phyloP scores from a whole-genome alignment of 2,113 vertebrate genomes.

The Donacobius atricapilla region DNA sequence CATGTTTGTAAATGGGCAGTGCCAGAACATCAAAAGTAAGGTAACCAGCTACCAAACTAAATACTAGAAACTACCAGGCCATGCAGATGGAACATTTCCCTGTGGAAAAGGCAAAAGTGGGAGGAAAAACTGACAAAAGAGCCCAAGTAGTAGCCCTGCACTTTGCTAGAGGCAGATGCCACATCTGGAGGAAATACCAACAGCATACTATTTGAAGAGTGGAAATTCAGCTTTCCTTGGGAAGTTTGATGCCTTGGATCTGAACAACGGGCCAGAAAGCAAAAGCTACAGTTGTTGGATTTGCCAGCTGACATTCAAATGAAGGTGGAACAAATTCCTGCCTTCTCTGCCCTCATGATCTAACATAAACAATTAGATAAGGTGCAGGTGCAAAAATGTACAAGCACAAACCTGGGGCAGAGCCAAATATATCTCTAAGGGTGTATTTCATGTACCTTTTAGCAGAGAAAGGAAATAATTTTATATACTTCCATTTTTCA shows the following conservation, averaged over 20 bases:
- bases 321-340: not conserved
- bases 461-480: not conserved
- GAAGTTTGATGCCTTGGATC: conserved; percentile 1
- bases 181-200: conserved; percentile 7
- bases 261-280: not conserved
- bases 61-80: not conserved
- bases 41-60: not conserved
- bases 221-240: conserved; percentile 16
- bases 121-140: not conserved
- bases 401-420: not conserved
- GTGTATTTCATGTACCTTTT: not conserved
- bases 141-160: not conserved
- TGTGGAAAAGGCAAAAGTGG: not conserved
- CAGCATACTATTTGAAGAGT: conserved; percentile 1
- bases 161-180: conserved; percentile 14
- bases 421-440: not conserved
- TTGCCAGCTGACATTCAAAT: not conserved
- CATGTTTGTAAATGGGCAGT: not conserved
- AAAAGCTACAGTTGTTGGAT: not conserved
- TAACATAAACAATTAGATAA: not conserved
- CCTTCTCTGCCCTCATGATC: not conserved
- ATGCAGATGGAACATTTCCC: not conserved
- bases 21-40: not conserved
- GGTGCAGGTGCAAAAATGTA: not conserved
- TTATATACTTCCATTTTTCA: not conserved